Base-by-base conservation (phyloP, 2,888 invertebrate genomes). In the Drosophila multiciliata region DNA sequence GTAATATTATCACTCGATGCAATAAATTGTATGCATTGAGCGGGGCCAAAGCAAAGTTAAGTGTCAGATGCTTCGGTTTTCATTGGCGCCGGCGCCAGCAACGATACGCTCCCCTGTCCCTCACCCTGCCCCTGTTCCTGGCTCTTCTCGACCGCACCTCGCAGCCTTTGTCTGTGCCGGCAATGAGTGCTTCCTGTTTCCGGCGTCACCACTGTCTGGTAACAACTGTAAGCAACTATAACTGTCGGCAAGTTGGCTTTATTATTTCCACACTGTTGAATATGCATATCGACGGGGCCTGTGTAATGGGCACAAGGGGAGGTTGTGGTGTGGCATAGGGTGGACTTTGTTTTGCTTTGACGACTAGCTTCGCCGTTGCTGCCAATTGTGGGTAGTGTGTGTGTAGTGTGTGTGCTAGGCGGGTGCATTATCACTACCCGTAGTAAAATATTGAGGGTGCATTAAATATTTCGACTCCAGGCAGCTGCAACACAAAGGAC, bases 191-290 rank as follows among this genome's bases (percentile, higher is more conserved):
- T 86, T 88, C 89, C 87, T 75, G 73, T 66, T 82, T 86, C 84
- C 83, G 75, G 75, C 80, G 73, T 79, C 77, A 71, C 72, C 62
- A 75, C 86, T 75, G 78, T 66, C 81, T 80, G 75, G 72, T 72
- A 73, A 80, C 83, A 87, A 85, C 81, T 87, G 79, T 76, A 82
- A 77, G 85, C 88, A 81, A 85, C 85, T 87, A 83, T 82, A 78
- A 83, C 78, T 87, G 89, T 88, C 89, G 83, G 87, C 80, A 87
- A 84, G 87, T 89, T 87, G 89, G 89, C 87, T 87, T 87, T 87
- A 87, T 87, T 89, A 87, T 87, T 89, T 87, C 89, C 84, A 87
- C 89, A 79, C 87, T 89, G 89, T 89, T 87, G 89, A 87, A 84
- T 87, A 82, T 87, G 81, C 83, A 87, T 80, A 78, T 81, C 78